Base-by-base conservation (phyloP, 2,113 vertebrate genomes). In the Platysternon megacephalum region DNA sequence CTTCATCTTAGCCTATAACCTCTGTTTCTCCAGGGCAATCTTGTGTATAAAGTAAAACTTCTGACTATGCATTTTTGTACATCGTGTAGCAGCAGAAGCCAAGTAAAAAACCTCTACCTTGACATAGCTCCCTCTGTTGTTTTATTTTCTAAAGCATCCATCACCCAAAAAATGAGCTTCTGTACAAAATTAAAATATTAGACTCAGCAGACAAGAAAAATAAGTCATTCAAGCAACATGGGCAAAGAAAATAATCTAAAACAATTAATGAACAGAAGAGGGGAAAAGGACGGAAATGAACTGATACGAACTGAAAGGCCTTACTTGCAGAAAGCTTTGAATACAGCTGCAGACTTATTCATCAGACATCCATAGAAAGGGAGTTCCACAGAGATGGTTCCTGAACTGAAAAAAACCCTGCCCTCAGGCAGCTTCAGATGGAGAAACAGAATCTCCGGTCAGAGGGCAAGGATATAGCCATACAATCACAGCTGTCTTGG, bases 1-100 rank as follows among this genome's bases (percentile, higher is more conserved):
- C 4, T 68, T 82, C 28, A 78, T 91, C 84, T 88, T 80, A 58
- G 88, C 9, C 7, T 35, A n/a, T 90, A 46, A 72, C 76, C 65
- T 52, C 35, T 72, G 8, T 85, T 26, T 35, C 76, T 8, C 4
- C 32, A 32, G 68, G 6, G 26, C 79, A 44, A 32, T 52, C 46
- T 61, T 91, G 44, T 39, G 26, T 42, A 19, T 6, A 78, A 42
- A n/a, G 2, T 19, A 56, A 86, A 79, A 13, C 51, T 55, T 65
- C 1, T 56, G 65, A 2, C 39, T 28, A 46, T 35, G 39, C 3
- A 51, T 84, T 92, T 84, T 72, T 2, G 56, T 90, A 86, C 28
- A 76, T 7, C 16, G 24, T 52, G 22, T 52, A 17, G 12, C n/a
- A 51, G 56, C 26, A 80, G 21, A 6, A 58, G n/a, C 55, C 17